Conservation (phyloP, 2,888 invertebrate genomes). For the Podabrus alpinus region DNA sequence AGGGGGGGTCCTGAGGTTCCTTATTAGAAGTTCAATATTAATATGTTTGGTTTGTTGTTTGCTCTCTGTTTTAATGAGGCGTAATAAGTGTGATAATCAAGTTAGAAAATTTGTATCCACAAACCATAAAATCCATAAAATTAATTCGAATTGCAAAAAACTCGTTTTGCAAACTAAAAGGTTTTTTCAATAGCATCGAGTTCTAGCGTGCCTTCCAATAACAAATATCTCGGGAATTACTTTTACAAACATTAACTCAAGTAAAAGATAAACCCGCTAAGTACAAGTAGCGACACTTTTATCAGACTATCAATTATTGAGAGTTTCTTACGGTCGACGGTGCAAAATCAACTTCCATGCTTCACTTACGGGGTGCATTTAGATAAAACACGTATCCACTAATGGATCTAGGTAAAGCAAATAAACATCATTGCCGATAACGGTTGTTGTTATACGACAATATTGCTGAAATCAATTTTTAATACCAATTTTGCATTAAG, state of each 20-base stretch:
- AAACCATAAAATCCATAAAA: neutral
- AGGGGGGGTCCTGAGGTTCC: too few relatives aligned
- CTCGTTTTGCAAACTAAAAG: neutral
- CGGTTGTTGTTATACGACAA: neutral
- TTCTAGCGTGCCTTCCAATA: neutral
- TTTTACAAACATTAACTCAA: neutral
- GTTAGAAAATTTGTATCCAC: neutral
- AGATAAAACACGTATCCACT: constrained; percentile 39
- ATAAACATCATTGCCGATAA: neutral
- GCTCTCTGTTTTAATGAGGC: neutral
- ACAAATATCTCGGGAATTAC: neutral
- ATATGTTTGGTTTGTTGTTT: neutral
- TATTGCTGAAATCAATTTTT: neutral
- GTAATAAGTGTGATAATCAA: neutral
- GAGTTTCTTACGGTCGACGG: constrained; percentile 42
- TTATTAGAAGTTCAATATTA: too few relatives aligned
- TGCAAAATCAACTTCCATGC: constrained; percentile 44
- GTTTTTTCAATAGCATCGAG: neutral
- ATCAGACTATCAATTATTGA: constrained; percentile 51
- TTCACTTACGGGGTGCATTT: constrained; percentile 19
- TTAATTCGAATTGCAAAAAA: neutral
- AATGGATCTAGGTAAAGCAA: constrained; percentile 42
- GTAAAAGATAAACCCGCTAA: constrained; percentile 29
- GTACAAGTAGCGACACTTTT: constrained; percentile 51
- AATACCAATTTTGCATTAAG: neutral